These are phyloP conservation scores for Merops nubicus DNA, from an alignment of 2,113 vertebrate species.

Conservation along the genomic window DNA sequence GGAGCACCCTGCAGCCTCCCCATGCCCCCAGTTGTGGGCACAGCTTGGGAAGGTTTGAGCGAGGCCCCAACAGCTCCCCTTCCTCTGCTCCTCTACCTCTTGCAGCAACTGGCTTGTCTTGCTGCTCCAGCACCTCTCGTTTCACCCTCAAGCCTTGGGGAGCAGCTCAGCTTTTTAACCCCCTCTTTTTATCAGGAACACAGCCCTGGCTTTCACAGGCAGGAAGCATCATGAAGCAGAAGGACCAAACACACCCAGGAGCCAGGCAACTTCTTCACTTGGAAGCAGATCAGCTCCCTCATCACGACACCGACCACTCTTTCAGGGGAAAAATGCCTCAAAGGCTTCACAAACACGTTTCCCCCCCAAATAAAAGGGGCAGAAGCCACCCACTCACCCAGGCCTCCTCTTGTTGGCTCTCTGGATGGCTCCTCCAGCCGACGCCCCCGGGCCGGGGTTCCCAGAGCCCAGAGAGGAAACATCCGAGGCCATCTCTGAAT, in stretches of 20 bases:
- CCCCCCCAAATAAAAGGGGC: not conserved
- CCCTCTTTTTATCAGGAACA: too few relatives aligned
- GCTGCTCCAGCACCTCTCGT: not conserved
- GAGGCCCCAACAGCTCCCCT: not conserved
- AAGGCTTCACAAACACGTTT: rapidly evolving
- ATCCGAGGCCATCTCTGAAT: constrained; percentile 87
- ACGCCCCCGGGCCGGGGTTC: constrained; percentile 60
- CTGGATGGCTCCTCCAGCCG: constrained; percentile 76
- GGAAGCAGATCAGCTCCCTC: not conserved
- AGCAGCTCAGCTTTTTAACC: too few relatives aligned
- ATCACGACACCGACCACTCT: rapidly evolving
- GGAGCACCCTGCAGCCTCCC: not conserved
- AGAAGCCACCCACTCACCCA: constrained; percentile 73
- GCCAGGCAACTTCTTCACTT: rapidly evolving
- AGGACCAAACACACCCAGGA: not conserved
- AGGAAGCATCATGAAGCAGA: too few relatives aligned
- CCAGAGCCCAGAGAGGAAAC: constrained; percentile 83
- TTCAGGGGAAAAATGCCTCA: not conserved
- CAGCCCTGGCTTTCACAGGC: too few relatives aligned
- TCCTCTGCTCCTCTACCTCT: not conserved
- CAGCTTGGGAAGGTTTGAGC: not conserved
- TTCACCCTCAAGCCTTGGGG: rapidly evolving
- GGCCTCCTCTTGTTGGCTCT: constrained; percentile 86
- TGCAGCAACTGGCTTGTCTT: not conserved
- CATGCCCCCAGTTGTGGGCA: too few relatives aligned